Conservation (phyloP, 2,888 invertebrate species). For the Caenorhabditis imperialis region DNA sequence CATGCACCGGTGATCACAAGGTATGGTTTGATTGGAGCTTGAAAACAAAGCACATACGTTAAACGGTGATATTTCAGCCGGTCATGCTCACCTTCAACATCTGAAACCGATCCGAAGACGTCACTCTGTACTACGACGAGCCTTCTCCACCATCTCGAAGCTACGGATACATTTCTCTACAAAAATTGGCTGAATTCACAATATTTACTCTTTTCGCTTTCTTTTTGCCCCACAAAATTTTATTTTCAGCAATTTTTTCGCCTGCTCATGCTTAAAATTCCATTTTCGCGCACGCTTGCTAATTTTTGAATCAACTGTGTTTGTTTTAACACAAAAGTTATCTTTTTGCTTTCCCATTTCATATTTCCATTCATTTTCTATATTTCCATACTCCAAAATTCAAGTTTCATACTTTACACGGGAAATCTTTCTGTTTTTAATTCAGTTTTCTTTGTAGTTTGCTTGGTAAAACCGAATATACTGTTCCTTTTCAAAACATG, state of each 20-base stretch:
- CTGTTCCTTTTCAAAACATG: no score
- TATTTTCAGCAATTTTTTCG: slow-evolving; percentile 20
- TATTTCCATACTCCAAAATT: slow-evolving; percentile 1
- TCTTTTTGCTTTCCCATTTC: slow-evolving; percentile 9
- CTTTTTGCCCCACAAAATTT: slow-evolving; percentile 11
- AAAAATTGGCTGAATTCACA: slow-evolving; percentile 26
- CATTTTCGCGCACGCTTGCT: no score
- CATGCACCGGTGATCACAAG: slow-evolving; percentile 76
- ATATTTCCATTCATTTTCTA: slow-evolving; percentile 1
- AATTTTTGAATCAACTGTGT: no score
- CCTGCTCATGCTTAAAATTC: background rate
- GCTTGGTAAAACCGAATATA: no score
- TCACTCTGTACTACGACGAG: background rate
- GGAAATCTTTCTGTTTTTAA: slow-evolving; percentile 13
- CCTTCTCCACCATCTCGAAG: slow-evolving; percentile 43
- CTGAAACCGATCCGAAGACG: slow-evolving; percentile 1
- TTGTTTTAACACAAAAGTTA: no score
- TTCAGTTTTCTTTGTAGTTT: no score
- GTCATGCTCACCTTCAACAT: slow-evolving; percentile 64
- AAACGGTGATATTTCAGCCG: slow-evolving; percentile 58
- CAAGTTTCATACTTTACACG: slow-evolving; percentile 24
- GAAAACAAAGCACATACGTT: no score
- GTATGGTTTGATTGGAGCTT: slow-evolving; percentile 49
- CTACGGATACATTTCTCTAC: slow-evolving; percentile 38
- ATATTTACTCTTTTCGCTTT: background rate